Evolutionary conservation across 1,140 invertebrate species (phyloP).

Genomic region (Lepidurus packardi): DNA sequence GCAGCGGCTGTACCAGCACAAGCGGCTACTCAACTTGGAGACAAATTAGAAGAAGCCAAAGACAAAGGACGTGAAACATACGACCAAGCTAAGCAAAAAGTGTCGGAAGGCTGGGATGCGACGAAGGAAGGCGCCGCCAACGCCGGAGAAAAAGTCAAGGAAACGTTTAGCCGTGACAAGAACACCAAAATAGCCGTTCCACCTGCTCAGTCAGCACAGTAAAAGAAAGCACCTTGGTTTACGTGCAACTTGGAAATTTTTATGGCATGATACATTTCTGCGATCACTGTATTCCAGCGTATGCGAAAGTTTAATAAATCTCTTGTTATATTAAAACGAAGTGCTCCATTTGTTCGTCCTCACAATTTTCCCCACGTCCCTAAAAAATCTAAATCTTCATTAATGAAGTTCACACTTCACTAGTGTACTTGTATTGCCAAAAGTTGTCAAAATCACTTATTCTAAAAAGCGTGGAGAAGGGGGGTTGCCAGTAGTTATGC

Average conservation of each 20-base stretch:
- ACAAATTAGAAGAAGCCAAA: neutral
- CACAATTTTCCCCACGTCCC: too few species aligned
- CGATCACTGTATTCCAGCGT: neutral
- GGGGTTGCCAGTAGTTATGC: too few species aligned
- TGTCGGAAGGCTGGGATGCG: neutral
- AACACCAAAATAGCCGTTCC: slow-evolving; percentile 15
- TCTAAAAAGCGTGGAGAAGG: too few species aligned
- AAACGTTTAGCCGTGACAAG: slow-evolving; percentile 9
- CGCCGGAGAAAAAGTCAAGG: neutral
- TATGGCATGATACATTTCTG: neutral
- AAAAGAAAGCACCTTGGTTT: neutral
- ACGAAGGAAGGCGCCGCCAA: slow-evolving; percentile 17
- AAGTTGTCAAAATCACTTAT: too few species aligned
- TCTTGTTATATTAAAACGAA: neutral
- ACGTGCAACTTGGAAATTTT: neutral
- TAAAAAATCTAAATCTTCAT: too few species aligned
- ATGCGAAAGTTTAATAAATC: neutral
- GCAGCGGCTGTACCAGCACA: neutral
- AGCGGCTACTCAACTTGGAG: neutral
- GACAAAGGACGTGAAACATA: neutral
- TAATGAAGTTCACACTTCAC: too few species aligned
- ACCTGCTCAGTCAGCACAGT: neutral
- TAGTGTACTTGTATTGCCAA: too few species aligned
- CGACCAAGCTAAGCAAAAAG: neutral
- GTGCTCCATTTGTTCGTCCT: neutral